phyloP scores from a whole-genome alignment of 2,113 vertebrate genomes.

The Cololabis saira region DNA sequence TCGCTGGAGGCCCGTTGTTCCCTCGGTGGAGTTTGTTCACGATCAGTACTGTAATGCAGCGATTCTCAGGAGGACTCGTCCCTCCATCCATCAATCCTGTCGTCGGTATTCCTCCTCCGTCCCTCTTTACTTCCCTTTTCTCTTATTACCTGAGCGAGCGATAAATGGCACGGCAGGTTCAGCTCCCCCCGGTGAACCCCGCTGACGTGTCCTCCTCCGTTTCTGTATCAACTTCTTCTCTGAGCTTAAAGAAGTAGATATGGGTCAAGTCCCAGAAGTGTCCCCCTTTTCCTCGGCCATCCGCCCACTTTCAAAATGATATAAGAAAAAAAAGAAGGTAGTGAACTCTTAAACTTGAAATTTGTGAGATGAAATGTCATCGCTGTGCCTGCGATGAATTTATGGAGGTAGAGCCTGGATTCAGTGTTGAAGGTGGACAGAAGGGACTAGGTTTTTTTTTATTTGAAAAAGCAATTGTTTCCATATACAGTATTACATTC shows the following conservation, averaged over 20 bases:
- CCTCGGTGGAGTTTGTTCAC: constrained; percentile 49
- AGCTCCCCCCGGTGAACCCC: constrained; percentile 66
- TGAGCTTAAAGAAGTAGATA: constrained; percentile 53
- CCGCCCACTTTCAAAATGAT: constrained; percentile 36
- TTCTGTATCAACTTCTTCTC: constrained; percentile 49
- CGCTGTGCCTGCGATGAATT: not conserved
- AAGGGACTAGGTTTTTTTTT: no score
- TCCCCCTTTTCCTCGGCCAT: constrained; percentile 18
- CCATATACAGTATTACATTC: no score
- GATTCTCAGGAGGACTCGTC: constrained; percentile 54
- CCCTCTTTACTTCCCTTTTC: constrained; percentile 64
- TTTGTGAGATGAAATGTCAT: not conserved
- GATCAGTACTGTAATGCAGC: constrained; percentile 39
- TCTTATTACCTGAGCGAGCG: constrained; percentile 73
- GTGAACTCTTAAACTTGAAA: no score
- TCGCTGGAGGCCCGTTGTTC: constrained; percentile 21
- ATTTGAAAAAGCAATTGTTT: no score
- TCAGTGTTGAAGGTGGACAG: not conserved
- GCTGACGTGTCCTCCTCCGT: constrained; percentile 61
- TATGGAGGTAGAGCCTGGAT: no score
- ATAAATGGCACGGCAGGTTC: constrained; percentile 57
- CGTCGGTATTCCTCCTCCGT: constrained; percentile 53
- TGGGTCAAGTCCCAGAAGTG: constrained; percentile 65
- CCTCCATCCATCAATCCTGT: constrained; percentile 66
- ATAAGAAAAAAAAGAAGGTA: constrained; percentile 27